These are phyloP conservation scores for Orthonyx spaldingii DNA, from an alignment of 2,113 vertebrate species.

Conservation along the genomic window DNA sequence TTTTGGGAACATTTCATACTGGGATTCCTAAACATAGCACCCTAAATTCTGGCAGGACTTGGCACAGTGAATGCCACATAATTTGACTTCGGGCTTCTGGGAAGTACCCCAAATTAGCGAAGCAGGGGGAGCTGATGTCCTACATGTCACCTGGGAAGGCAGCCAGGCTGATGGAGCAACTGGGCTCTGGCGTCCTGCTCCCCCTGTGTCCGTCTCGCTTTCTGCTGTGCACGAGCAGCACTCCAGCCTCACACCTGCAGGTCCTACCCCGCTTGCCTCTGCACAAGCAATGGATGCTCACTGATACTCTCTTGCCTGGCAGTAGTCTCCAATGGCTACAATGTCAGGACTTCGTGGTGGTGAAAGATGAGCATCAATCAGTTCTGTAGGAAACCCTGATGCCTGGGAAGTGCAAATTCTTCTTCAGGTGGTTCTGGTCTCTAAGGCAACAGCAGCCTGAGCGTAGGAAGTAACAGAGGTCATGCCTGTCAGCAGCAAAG, in stretches of 20 bases:
- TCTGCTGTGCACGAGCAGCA: rapidly evolving
- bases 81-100: background rate
- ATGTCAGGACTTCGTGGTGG: background rate
- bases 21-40: background rate
- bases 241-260: no score
- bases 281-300: background rate
- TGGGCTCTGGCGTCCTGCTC: background rate
- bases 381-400: background rate
- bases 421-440: background rate
- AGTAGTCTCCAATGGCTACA: background rate
- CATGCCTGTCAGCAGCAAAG: background rate
- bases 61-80: background rate
- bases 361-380: background rate
- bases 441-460: background rate
- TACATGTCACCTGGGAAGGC: background rate
- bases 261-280: background rate
- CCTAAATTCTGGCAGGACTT: background rate
- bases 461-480: background rate
- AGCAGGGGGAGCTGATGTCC: background rate
- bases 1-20: background rate
- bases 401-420: background rate
- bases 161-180: background rate
- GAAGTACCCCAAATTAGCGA: background rate
- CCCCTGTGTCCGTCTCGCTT: rapidly evolving
- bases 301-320: background rate